Conservation (phyloP, 2,113 vertebrate species). For the Telmatochromis brachygnathus region DNA sequence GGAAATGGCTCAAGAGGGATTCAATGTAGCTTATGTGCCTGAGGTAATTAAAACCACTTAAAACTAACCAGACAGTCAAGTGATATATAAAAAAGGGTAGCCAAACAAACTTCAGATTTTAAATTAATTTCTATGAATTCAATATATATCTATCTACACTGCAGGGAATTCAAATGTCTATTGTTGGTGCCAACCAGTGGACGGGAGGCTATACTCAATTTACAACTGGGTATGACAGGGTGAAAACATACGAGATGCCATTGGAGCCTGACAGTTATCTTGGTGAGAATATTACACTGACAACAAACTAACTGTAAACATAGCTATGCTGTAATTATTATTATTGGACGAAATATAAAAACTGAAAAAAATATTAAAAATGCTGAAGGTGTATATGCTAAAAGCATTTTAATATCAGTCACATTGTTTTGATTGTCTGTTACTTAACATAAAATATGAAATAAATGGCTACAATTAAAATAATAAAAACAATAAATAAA, state of each 20-base stretch:
- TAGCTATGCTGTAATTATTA: background rate
- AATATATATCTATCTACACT: background rate
- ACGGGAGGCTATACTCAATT: background rate
- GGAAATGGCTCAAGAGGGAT: background rate
- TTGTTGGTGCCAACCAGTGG: background rate
- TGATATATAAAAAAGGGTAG: background rate
- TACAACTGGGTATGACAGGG: background rate
- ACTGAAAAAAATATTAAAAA: background rate
- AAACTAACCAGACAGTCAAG: background rate
- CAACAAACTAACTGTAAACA: background rate
- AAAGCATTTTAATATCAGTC: background rate
- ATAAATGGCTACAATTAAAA: background rate
- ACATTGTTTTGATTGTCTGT: background rate
- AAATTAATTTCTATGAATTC: background rate
- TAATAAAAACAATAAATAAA: background rate
- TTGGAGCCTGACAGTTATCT: background rate
- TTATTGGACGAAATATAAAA: background rate
- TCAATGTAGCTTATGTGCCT: background rate
- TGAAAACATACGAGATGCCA: background rate
- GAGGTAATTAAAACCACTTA: background rate
- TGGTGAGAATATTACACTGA: background rate
- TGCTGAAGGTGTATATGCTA: background rate
- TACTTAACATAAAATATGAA: background rate
- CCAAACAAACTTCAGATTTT: background rate
- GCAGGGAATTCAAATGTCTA: background rate